These are phyloP conservation scores for Bubo blakistoni DNA, from an alignment of 2,113 vertebrate genomes.

Conservation along the genomic window DNA sequence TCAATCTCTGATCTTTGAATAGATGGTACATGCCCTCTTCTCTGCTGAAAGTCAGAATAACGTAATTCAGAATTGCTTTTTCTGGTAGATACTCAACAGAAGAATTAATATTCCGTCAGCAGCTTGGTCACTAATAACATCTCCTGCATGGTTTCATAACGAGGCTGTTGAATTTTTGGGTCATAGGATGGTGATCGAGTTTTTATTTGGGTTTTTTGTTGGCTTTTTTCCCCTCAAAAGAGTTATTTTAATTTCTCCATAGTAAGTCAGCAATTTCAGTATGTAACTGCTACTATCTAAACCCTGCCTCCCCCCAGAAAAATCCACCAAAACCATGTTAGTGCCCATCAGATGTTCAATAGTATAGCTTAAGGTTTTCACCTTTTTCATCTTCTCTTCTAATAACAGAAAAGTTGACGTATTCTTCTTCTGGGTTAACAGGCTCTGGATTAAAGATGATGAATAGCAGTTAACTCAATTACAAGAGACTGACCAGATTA, in stretches of 20 bases:
- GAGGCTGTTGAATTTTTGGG: background rate
- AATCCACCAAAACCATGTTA: background rate
- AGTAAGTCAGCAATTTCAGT: background rate
- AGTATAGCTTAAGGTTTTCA: background rate
- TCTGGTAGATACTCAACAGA: background rate
- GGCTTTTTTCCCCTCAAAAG: accelerated
- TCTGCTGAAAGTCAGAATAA: background rate
- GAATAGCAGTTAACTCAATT: background rate
- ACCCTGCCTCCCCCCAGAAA: background rate
- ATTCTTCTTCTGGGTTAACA: slow-evolving; percentile 20
- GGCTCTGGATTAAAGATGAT: slow-evolving; percentile 20
- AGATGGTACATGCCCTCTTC: background rate
- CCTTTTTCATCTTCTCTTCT: slow-evolving; percentile 37
- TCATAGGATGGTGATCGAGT: background rate
- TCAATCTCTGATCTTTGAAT: slow-evolving; percentile 11
- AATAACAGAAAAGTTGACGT: background rate
- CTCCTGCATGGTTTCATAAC: background rate
- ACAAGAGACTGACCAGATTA: background rate
- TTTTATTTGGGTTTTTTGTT: background rate
- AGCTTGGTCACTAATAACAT: background rate
- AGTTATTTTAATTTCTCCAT: background rate
- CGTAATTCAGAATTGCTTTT: background rate
- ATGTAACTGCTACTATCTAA: background rate
- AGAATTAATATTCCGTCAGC: background rate
- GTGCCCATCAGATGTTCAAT: background rate